Base-by-base conservation (phyloP, 2,113 vertebrate genomes). In the Dunckerocampus dactyliophorus region DNA sequence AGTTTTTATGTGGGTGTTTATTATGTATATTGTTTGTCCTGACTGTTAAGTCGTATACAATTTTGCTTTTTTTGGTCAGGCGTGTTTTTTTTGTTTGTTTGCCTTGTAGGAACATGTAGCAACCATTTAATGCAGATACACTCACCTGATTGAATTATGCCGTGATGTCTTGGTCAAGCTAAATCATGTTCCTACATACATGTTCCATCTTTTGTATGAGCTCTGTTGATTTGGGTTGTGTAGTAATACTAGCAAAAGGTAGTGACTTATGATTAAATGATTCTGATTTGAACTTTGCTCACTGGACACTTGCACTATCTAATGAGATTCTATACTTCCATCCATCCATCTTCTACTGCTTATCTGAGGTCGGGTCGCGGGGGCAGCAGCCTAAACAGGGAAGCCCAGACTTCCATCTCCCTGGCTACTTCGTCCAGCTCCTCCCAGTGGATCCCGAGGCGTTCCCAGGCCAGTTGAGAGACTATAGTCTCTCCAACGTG, bases 101-200 rank as follows among this genome's bases (percentile, higher is more conserved):
- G 59, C 48, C 62, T 63, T 47, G 37, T 57, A 43, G 12, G 24
- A 69, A 31, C 55, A n/a, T 55, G 50, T 59, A 59, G 60, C 54
- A 60, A 51, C 61, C 16, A 34, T 63, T 80, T 39, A 60, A 55
- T 52, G 57, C 52, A 58, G 65, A 69, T 43, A 68, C 54, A 37
- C 6, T 71, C 59, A 58, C 54, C 64, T 68, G 64, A 75, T 67
- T 77, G 63, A 78, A 63, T 48, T 55, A 66, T 63, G 56, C 31
- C 79, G 71, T 79, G 59, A 68, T 67, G 69, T 71, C 73, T 67
- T 50, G 60, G 34, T 76, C 72, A 69, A 37, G 63, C 56, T 62
- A 55, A 73, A 77, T 63, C 0, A 63, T 65, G 63, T 79, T 79
- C 79, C 56, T 55, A 66, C 53, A 39, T 47, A 47, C 46, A 47